Base-by-base conservation (phyloP, 2,888 invertebrate species). In the Xanthorhoe spadicearia region DNA sequence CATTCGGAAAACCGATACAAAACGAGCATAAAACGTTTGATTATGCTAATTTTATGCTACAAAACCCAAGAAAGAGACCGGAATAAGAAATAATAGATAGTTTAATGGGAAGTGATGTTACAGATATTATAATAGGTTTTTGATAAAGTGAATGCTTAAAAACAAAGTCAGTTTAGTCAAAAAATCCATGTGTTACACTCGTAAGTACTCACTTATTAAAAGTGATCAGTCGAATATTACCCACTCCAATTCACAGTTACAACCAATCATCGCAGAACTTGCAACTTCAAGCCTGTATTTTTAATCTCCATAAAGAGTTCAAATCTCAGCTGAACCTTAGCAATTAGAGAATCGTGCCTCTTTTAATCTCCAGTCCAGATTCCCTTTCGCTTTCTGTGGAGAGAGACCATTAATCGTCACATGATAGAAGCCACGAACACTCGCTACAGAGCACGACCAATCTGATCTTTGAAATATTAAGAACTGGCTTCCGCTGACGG, bases 271-370 rank as follows among this genome's bases (percentile, higher is more conserved):
- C 3, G 13, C 13, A 43, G 13, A 13, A 43, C 38, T 43, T 43
- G 38, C 38, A 43, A 5, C 48, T 48, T 48, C 5, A 17, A 48
- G 13, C 48, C 17, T 48, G 15, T 17, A 7, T 48, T 48, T 43
- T 43, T 32, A 32, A 32, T 32, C 13, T 13, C 13, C 13, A 0
- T 43, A 43, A 43, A 43, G 48, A 48, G 13, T 51, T 51, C 51
- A n/a, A 23, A 51, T 13, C 23, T 13, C 13, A 54, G n/a, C 17
- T 53, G 10, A 28, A 18, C 85, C 79, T 79, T 72, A 59, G 28
- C 50, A 62, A 54, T 67, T 55, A 38, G 32, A 54, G 1, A 65
- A 64, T 53, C 56, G 61, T 56, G 57, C 28, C 48, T 64, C 67
- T 69, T 64, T 54, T 64, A 68, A 68, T 64, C 51, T 69, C 58